Evolutionary conservation across 2,113 vertebrate species (phyloP), one percentile per base, ranked within the genome.

Genomic region (Saguinus imperator): DNA sequence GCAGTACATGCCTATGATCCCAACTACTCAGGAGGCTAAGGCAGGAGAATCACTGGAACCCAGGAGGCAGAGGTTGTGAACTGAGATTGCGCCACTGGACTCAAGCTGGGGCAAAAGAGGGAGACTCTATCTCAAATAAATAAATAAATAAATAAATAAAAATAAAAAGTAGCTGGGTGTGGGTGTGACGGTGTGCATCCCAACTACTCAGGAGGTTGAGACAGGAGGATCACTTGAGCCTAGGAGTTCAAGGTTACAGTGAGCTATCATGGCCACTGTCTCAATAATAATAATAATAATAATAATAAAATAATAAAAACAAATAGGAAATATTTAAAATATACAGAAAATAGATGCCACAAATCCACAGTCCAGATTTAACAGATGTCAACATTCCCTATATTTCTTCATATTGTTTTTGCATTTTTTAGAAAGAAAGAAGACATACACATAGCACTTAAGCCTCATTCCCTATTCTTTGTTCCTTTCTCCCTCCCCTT

Each of bases 291-390:
- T 32, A 35, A 35, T 68, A 68, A 68, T 35, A 68, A 66, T 40
- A 40, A 40, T 40, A 68, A 68, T 68, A 68, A 68, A 35, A n/a
- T n/a, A n/a, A n/a, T n/a, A n/a, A 16, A 35, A 16, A n/a, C 25
- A 48, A 88, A 85, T 25, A 84, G 72, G 21, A 93, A 86, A 43
- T 77, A 88, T 40, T 94, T 93, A 37, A 95, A 92, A 93, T 73
- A 52, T 37, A n/a, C 0, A 73, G 40, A 48, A 89, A 94, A 77
- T 27, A n/a, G 48, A 92, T 79, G 45, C 37, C 88, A 18, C 23
- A 40, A 68, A 55, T n/a, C 40, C 40, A 52, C 45, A 52, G 73
- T 16, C 6, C 21, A 94, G n/a, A 57, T 81, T 85, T 85, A 87
- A 96, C 5, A 64, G 37, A 64, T 80, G 23, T 79, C 68, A 87